phyloP scores from a whole-genome alignment of 2,797 vertebrate species.

The Chiroxiphia lanceolata region DNA sequence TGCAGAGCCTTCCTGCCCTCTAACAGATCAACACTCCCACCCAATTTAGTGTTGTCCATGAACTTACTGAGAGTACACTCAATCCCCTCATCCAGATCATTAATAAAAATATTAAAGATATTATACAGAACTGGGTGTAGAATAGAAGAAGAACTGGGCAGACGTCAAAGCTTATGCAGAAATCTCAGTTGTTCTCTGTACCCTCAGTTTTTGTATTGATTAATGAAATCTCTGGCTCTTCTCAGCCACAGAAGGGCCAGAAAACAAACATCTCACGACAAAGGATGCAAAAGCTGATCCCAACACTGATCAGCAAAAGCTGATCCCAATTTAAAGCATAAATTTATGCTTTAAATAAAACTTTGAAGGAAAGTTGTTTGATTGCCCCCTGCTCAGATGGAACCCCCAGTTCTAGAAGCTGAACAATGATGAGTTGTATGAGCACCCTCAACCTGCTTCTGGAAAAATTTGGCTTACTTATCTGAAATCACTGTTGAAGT shows the following conservation, averaged over 20 bases:
- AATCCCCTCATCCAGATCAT: neutral
- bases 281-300: neutral
- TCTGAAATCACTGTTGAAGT: neutral
- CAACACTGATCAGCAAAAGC: neutral
- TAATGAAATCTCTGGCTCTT: neutral
- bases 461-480: neutral
- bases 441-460: neutral
- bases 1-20: neutral
- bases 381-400: neutral
- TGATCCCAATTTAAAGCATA: too few species aligned
- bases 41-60: accelerated
- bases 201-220: neutral
- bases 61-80: neutral
- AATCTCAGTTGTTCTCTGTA: neutral
- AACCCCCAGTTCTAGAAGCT: neutral
- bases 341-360: neutral
- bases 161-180: neutral
- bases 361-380: neutral
- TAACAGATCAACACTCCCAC: neutral
- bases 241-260: neutral
- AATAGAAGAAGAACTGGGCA: neutral
- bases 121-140: neutral
- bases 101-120: neutral
- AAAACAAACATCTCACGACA: neutral
- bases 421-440: neutral